Percentiles rank a stretch among this genome's conserved stretches.
Evolutionary conservation across 2,113 vertebrate species (phyloP).

Genomic region (Zosterops lateralis): DNA sequence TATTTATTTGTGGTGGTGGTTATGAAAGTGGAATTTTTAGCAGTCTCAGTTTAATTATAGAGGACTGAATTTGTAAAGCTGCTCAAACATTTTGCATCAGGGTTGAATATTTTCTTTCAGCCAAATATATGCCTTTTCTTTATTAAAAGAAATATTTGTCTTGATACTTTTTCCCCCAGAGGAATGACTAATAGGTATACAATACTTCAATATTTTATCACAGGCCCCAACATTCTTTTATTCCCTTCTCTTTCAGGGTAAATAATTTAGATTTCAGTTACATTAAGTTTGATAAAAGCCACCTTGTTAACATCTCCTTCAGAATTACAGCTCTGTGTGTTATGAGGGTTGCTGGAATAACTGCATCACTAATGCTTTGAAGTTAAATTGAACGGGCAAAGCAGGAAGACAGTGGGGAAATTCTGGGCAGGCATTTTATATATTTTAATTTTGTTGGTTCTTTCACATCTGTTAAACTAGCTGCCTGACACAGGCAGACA

Average conservation of each 20-base stretch:
- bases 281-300: constrained; percentile 11
- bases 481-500: neutral
- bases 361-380: neutral
- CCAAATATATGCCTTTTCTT: neutral
- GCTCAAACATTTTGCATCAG: neutral
- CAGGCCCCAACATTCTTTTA: constrained; percentile 1
- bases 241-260: constrained; percentile 1
- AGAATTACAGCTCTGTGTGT: neutral
- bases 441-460: constrained; percentile 18
- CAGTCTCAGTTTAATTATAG: neutral
- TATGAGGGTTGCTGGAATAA: neutral
- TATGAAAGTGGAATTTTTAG: constrained; percentile 17
- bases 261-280: constrained; percentile 39
- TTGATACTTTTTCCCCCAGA: neutral
- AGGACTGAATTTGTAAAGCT: neutral
- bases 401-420: neutral
- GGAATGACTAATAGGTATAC: constrained; percentile 10
- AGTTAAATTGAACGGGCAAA: neutral
- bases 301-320: neutral
- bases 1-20: neutral
- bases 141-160: constrained; percentile 5
- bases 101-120: neutral
- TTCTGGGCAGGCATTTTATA: neutral
- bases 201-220: constrained; percentile 26
- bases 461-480: constrained; percentile 22